Evolutionary conservation across 2,797 vertebrate genomes (phyloP).

Genomic region (Choloepus didactylus): DNA sequence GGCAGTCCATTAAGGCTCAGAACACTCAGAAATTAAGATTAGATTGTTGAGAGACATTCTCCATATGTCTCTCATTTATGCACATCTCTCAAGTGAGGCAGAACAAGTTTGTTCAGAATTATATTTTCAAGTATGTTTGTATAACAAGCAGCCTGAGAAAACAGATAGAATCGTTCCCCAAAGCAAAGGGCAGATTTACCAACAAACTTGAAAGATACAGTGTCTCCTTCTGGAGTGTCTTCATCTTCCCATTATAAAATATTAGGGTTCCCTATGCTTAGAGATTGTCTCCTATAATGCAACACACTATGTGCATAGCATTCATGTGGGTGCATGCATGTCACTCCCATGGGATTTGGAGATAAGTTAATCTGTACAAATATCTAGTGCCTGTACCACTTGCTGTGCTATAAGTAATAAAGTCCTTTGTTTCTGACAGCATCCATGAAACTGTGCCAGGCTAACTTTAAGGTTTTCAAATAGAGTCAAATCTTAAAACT

Average conservation of each 20-base stretch:
- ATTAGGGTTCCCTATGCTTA: neutral
- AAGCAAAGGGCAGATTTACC: neutral
- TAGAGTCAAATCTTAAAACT: neutral
- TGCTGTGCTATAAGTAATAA: neutral
- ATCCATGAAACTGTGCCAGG: neutral
- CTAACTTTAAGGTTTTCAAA: constrained; percentile 15
- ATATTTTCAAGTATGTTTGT: neutral
- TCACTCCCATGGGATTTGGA: neutral
- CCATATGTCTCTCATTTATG: neutral
- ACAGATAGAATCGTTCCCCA: neutral
- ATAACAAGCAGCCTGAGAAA: neutral
- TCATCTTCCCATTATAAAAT: neutral
- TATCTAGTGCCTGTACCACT: neutral
- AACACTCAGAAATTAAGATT: neutral
- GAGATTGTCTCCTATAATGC: neutral
- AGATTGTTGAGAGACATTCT: neutral
- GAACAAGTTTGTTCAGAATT: neutral
- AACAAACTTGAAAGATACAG: neutral
- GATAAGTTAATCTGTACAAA: neutral
- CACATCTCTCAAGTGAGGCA: neutral
- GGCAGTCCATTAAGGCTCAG: neutral
- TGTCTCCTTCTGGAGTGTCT: neutral
- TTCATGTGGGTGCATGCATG: neutral
- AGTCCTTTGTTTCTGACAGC: neutral
- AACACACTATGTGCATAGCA: neutral